Evolutionary conservation across 2,113 vertebrate species (phyloP), one percentile per base, ranked within the genome.

Genomic region (Maccullochella peelii): DNA sequence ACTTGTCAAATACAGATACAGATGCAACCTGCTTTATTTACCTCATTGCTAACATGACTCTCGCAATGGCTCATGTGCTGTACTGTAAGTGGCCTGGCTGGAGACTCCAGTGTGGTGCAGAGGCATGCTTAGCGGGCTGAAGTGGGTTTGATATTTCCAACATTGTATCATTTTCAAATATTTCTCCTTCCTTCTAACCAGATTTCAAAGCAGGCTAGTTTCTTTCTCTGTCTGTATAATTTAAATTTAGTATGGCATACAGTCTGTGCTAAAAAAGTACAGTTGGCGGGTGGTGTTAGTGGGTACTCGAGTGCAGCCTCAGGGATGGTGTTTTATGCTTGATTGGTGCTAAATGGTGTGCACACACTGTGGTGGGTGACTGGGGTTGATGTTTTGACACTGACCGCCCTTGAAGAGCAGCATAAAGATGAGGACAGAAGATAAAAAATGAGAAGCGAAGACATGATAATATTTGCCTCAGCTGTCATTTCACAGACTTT

Each of bases 331-430:
- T 90, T 92, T 91, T 76, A 91, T 77, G 92, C 92, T 89, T 88
- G 85, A 91, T 88, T 86, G 88, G 82, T 80, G 82, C 82, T 92
- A 92, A 93, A 94, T 89, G 88, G 85, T 83, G 86, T 84, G 83
- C 77, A 12, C 83, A 83, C 70, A 79, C 69, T 84, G 90, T n/a
- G 79, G 81, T 69, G 73, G 80, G 68, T 9, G 73, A 67, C 54
- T 15, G 27, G 70, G 79, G 59, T 71, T 76, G 75, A 86, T 82
- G 82, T 90, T 90, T 82, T 89, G 84, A 91, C 85, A 87, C 36
- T 18, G 62, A 25, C 68, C n/a, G 52, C 85, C 77, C 80, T 79
- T 75, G 67, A 47, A 50, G 71, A 66, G 73, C 73, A 5, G 11
- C 73, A 82, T 50, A 77, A 69, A 78, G 69, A 88, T 79, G 86